Base-by-base conservation (phyloP, 2,797 vertebrate species). In the Acestrorhynchus altus region DNA sequence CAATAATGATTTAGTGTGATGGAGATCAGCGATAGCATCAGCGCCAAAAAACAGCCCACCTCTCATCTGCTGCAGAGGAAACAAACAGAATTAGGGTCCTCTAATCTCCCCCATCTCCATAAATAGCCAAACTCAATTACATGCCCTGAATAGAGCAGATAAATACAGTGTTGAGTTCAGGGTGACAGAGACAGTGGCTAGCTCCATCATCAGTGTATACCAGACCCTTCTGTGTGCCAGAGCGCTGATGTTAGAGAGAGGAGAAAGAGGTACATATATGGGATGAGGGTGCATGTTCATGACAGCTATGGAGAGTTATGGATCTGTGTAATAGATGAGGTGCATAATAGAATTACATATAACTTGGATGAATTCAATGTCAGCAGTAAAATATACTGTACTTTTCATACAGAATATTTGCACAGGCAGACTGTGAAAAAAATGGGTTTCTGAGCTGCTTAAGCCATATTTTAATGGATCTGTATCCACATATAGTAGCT, bases 1-100 rank as follows among this genome's bases (percentile, higher is more conserved):
- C 83, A 90, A 90, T 90, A 89, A 92, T 91, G 90, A 92, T 87
- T 73, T 83, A 83, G 80, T 79, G 82, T 74, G 79, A 90, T 87
- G 87, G 87, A 84, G 78, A 78, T 74, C 49, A 31, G 74, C 68
- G 80, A 81, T 81, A 74, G 70, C 78, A 84, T 83, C 80, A 64
- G 77, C 60, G 80, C 69, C 87, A 67, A 35, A 35, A 84, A 76
- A 57, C 66, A 78, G 72, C 78, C 79, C 76, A 75, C 67, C 82
- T 74, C 77, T 82, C 67, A 26, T 79, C 77, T 66, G 61, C 71
- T 81, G 75, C 77, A 65, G 76, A 56, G 60, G 69, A 78, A 51
- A 66, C 83, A 83, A 86, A 86, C 80, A 78, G 66, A 83, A 86
- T 86, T 83, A 83, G 47, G 54, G n/a, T 54, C 70, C 81, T 59